Evolutionary conservation across 2,888 invertebrate species (phyloP).

Genomic region (Malachius bipustulatus): DNA sequence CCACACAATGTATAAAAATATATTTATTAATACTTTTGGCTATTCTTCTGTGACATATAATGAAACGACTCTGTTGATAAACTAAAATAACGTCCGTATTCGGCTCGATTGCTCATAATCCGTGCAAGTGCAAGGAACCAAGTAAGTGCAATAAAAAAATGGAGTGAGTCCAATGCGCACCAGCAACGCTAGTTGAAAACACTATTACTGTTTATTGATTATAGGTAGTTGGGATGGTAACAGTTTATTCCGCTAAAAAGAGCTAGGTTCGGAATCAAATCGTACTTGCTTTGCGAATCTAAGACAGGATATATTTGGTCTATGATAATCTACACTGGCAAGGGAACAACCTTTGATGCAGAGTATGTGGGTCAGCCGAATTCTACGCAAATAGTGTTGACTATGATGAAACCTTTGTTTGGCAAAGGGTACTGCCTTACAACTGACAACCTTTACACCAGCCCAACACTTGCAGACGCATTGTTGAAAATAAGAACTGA

Average conservation of each 20-base stretch:
- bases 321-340: neutral
- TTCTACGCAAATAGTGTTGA: constrained; percentile 1
- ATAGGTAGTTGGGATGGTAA: neutral
- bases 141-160: no score
- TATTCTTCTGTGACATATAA: no score
- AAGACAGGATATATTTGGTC: neutral
- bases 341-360: neutral
- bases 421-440: neutral
- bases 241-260: neutral
- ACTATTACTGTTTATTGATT: no score
- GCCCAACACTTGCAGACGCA: neutral
- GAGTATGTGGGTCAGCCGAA: neutral
- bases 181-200: no score
- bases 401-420: neutral
- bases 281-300: neutral
- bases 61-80: no score
- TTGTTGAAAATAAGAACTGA: neutral
- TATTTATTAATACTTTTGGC: no score
- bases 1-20: no score
- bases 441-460: constrained; percentile 1
- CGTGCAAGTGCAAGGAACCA: no score
- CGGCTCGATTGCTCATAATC: no score
- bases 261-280: neutral
- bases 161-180: no score
- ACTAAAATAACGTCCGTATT: no score